Base-by-base conservation (phyloP, 30 jellyfish, hydroid and myxozoan species). In the Turritopsis dohrnii region DNA sequence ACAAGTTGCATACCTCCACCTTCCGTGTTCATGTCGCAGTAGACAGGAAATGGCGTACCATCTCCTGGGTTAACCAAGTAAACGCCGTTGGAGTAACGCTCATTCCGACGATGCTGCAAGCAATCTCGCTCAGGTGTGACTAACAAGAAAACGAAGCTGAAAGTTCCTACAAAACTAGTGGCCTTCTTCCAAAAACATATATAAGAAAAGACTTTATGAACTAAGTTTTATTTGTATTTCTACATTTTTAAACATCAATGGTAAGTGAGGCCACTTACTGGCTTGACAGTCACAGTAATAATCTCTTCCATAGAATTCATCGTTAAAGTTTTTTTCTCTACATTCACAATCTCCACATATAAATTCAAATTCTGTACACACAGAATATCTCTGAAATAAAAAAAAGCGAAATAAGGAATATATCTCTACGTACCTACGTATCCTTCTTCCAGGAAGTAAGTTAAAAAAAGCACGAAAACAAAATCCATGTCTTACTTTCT, bases 281-380 rank as follows among this genome's bases (percentile, higher is more conserved):
- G 28, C 19, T 69, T 69, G 77, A 69, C 77, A 69, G 30, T 69
- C 77, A 19, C 77, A 69, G 77, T 69, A 69, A 21, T 69, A 69
- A 69, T 69, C 77, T 9, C 77, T 23, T n/a, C 77, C 77, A 19
- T 69, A 69, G 8, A 69, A 69, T 27, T 69, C 77, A 69, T 69
- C 77, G 77, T 69, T 27, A 69, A 7, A 69, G 22, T 69, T 69
- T 1, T 69, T 69, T 0, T 69, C 77, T 21, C 8, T 69, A 27
- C 77, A 69, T 27, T 69, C 77, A 69, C 77, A 69, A n/a, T 69
- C 30, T n/a, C 77, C 77, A 69, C 77, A 69, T 0, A 69, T 27
- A 1, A n/a, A 69, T n/a, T 23, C 77, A 69, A 69, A 27, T n/a
- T 69, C 77, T n/a, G 28, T 69, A 1, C 77, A 69, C 16, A 69